A percentile compares a stretch with the other conserved stretches of the same genome.
Evolutionary conservation across 2,113 vertebrate species (phyloP).

Genomic region (Bostrychus sinensis): DNA sequence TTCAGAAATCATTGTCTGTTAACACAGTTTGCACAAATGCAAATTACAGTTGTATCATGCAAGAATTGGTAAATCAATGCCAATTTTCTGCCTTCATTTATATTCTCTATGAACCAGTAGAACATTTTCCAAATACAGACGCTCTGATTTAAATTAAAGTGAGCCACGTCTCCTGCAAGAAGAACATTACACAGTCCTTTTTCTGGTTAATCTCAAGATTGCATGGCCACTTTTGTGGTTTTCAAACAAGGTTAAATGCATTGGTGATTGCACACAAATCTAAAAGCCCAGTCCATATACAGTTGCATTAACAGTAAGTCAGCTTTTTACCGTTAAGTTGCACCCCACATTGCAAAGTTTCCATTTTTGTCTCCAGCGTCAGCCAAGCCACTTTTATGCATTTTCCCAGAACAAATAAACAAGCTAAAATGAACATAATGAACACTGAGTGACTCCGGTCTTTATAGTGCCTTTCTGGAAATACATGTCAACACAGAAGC

Average conservation of each 20-base stretch:
- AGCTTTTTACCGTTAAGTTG: slow-evolving; percentile 4
- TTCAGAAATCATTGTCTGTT: too few species aligned
- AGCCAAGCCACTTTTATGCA: slow-evolving; percentile 36
- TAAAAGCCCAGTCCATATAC: background rate
- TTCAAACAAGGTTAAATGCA: slow-evolving; percentile 9
- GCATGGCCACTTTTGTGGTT: background rate
- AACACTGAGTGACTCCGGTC: slow-evolving; percentile 22
- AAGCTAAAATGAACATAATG: slow-evolving; percentile 39
- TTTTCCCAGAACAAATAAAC: slow-evolving; percentile 52
- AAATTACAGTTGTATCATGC: background rate
- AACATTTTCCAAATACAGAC: background rate
- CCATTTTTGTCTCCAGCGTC: slow-evolving; percentile 16
- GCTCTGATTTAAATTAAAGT: background rate
- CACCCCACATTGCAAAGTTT: background rate
- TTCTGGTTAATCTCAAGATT: slow-evolving; percentile 8
- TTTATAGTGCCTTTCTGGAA: slow-evolving; percentile 19
- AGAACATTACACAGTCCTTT: background rate
- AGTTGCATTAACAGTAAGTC: slow-evolving; percentile 12
- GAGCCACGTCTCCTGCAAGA: background rate
- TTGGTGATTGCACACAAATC: background rate
- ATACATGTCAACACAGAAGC: slow-evolving; percentile 34
- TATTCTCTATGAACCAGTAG: background rate
- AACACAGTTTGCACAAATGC: too few species aligned
- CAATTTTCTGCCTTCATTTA: background rate
- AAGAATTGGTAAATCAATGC: background rate